These are phyloP conservation scores for Hemithea aestivaria DNA, from an alignment of 2,888 invertebrate species.

Conservation along the genomic window DNA sequence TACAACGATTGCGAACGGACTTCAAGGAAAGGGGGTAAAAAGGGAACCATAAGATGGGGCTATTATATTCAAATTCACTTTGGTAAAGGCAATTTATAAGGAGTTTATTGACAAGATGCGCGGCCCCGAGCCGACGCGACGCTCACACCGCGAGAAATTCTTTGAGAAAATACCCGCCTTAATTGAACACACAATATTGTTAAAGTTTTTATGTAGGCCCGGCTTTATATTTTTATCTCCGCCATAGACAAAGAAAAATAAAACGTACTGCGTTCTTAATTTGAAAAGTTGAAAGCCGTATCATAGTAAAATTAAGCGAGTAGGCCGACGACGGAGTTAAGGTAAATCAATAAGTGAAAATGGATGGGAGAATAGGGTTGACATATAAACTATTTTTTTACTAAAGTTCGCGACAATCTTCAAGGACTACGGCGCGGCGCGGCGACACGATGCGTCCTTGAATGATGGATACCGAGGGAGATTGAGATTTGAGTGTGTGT, in stretches of 20 bases:
- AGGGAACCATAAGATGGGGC: conserved; percentile 60
- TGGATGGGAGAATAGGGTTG: no score
- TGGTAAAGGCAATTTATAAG: conserved; percentile 75
- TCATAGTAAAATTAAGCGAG: no score
- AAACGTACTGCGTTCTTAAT: conserved; percentile 21
- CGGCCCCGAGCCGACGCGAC: conserved; percentile 40
- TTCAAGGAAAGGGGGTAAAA: conserved; percentile 68
- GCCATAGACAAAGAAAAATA: conserved; percentile 22
- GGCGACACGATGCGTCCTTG: no score
- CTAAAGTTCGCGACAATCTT: no score
- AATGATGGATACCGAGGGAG: no score
- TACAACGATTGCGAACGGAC: conserved; percentile 65
- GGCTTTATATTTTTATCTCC: conserved; percentile 32
- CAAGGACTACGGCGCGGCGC: no score
- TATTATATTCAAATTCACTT: conserved; percentile 78
- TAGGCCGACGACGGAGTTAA: no score
- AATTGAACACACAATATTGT: conserved; percentile 70
- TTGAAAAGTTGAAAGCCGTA: conserved; percentile 21
- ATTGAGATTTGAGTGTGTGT: no score
- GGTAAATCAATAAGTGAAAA: no score
- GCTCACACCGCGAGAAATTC: conserved; percentile 61
- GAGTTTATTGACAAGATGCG: conserved; percentile 75
- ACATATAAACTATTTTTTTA: no score
- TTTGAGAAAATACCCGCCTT: conserved; percentile 64
- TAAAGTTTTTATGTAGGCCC: conserved; percentile 48